Evolutionary conservation across 2,113 vertebrate genomes (phyloP).

Genomic region (Lepidothrix coronata): DNA sequence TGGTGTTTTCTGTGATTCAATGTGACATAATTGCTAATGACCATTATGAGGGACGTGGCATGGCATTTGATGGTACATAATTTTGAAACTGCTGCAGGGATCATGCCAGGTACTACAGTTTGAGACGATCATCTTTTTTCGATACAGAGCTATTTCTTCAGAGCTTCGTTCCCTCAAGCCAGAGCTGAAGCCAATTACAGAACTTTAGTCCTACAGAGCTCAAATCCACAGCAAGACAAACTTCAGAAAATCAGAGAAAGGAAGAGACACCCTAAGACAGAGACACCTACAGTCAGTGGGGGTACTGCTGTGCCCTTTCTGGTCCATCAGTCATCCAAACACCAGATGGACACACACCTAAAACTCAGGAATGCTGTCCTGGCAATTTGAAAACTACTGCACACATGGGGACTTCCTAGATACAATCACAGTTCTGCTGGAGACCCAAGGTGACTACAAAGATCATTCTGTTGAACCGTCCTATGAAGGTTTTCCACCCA

Average conservation of each 20-base stretch:
- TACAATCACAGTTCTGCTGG: not conserved
- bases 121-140: not conserved
- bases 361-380: not conserved
- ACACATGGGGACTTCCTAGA: not conserved
- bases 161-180: not conserved
- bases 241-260: not conserved
- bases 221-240: not conserved
- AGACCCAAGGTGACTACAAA: not conserved
- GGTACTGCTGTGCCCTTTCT: not conserved
- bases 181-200: not conserved
- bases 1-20: not conserved
- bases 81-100: slow-evolving; percentile 22
- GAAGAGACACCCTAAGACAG: not conserved
- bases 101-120: not conserved
- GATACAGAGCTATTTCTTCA: not conserved
- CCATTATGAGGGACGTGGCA: not conserved
- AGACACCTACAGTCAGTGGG: not conserved
- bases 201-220: not conserved
- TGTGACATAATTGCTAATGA: slow-evolving; percentile 34
- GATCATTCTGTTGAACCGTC: not conserved
- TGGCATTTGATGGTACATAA: not conserved
- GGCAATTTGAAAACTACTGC: not conserved
- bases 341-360: not conserved
- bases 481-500: not conserved
- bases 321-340: not conserved